phyloP scores from a whole-genome alignment of 2,797 vertebrate genomes.

The Oreortyx pictus region DNA sequence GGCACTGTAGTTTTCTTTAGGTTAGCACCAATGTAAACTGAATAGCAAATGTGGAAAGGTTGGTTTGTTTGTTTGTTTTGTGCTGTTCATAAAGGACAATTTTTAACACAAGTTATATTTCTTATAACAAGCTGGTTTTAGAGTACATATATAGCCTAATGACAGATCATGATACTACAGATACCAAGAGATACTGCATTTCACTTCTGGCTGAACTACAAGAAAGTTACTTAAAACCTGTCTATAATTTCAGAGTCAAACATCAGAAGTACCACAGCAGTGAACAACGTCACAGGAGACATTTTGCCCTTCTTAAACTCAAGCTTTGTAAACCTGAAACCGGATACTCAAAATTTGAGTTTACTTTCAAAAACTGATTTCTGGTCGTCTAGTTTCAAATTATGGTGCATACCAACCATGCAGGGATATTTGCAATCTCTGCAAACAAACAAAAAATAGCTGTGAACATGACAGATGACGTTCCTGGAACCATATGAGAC shows the following conservation, averaged over 20 bases:
- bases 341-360: neutral
- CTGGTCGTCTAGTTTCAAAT: neutral
- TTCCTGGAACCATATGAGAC: constrained; percentile 7
- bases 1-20: accelerated
- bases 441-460: neutral
- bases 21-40: neutral
- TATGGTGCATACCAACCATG: neutral
- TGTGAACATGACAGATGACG: constrained; percentile 35
- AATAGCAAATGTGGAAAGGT: neutral
- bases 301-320: neutral
- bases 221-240: neutral
- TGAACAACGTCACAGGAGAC: neutral
- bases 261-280: neutral
- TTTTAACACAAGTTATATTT: neutral
- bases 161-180: neutral
- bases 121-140: neutral
- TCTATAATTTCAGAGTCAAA: neutral
- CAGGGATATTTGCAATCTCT: neutral
- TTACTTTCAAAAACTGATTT: neutral
- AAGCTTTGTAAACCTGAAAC: neutral
- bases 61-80: neutral
- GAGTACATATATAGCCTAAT: neutral
- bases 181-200: neutral
- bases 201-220: neutral
- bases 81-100: neutral